These are phyloP conservation scores for Tetranychus truncatus DNA, from an alignment of 2,888 invertebrate species.

Conservation along the genomic window DNA sequence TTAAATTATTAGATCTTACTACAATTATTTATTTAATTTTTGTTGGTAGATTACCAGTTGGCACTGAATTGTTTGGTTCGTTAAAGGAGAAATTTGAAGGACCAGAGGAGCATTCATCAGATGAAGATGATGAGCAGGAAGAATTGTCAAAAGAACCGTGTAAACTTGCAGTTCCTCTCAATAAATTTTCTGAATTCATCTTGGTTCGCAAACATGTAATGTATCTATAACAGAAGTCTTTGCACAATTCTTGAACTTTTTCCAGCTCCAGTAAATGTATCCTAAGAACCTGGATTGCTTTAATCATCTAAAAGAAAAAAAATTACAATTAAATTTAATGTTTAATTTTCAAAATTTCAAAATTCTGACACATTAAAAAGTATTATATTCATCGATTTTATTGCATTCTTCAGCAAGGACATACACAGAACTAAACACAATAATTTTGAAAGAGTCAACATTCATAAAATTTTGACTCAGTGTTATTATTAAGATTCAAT, in stretches of 20 bases:
- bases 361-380: slow-evolving; percentile 14
- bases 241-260: slow-evolving; percentile 81
- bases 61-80: background rate
- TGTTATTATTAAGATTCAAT: too few species aligned
- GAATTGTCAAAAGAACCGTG: background rate
- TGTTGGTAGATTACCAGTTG: background rate
- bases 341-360: background rate
- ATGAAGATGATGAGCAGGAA: slow-evolving; percentile 5
- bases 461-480: background rate
- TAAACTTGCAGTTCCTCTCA: slow-evolving; percentile 36
- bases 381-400: too few species aligned
- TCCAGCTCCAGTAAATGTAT: slow-evolving; percentile 79
- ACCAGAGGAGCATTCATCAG: background rate
- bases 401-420: too few species aligned
- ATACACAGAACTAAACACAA: too few species aligned
- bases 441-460: background rate
- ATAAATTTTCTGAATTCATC: slow-evolving; percentile 69
- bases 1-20: background rate
- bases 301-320: slow-evolving; percentile 48
- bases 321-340: background rate
- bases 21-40: background rate
- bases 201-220: slow-evolving; percentile 37
- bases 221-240: slow-evolving; percentile 82
- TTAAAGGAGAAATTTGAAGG: background rate
- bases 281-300: slow-evolving; percentile 69